Percentiles rank a stretch among this genome's conserved stretches.
Conservation (phyloP, 2,113 vertebrate genomes). For the Ictidomys tridecemlineatus region DNA sequence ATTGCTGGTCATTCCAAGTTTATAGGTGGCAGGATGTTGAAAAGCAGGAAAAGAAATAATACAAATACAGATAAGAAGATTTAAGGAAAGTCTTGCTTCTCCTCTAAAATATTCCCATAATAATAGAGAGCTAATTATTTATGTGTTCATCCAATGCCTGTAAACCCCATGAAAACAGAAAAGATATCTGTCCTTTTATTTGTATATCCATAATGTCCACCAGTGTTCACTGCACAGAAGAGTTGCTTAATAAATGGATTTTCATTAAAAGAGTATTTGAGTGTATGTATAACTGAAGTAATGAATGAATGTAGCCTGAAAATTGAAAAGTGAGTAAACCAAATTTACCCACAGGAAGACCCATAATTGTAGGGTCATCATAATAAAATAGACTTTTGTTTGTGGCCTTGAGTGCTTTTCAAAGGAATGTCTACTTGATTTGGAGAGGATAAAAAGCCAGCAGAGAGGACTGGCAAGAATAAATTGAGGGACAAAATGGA, state of each 20-base stretch:
- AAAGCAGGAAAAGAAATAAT: background rate
- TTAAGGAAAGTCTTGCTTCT: background rate
- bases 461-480: background rate
- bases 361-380: background rate
- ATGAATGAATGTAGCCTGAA: background rate
- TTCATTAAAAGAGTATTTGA: slow-evolving; percentile 14
- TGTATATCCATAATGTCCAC: background rate
- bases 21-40: background rate
- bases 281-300: background rate
- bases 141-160: background rate
- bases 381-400: background rate
- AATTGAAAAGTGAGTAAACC: background rate
- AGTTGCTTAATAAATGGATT: background rate
- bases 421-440: background rate
- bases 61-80: background rate
- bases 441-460: background rate
- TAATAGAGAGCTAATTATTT: background rate
- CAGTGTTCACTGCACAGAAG: background rate
- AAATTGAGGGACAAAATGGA: background rate
- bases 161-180: background rate
- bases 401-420: background rate
- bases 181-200: background rate
- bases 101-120: background rate
- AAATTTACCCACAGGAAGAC: background rate
- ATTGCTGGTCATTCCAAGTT: background rate